Base-by-base conservation (phyloP, 2,888 invertebrate genomes). In the Blera fallax region DNA sequence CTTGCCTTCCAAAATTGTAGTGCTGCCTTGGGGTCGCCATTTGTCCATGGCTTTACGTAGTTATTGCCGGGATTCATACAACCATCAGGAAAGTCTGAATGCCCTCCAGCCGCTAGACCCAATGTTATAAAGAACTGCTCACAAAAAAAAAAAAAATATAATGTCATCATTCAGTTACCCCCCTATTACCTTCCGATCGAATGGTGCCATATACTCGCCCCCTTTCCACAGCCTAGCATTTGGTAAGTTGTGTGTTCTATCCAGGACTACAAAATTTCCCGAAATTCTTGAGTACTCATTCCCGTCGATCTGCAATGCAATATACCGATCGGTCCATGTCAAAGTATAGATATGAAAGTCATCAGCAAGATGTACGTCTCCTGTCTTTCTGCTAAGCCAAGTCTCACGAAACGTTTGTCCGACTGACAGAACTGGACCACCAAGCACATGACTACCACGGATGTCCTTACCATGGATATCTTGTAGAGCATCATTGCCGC, bases 121-220 rank as follows among this genome's bases (percentile, higher is more conserved):
- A 97, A 89, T 1, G 95, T 94, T 8, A 97, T 91, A 91, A 95
- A 96, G 93, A 96, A 97, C 96, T 96, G 91, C n/a, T n/a, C n/a
- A n/a, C n/a, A n/a, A n/a, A n/a, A n/a, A n/a, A n/a, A n/a, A n/a
- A n/a, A n/a, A n/a, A n/a, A n/a, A n/a, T n/a, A n/a, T n/a, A n/a
- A n/a, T n/a, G n/a, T n/a, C n/a, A n/a, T n/a, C n/a, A n/a, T n/a
- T n/a, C n/a, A n/a, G n/a, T n/a, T n/a, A n/a, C n/a, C n/a, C n/a
- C 11, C 2, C 3, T 11, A 37, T 62, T 24, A 95, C 96, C 93
- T 95, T 93, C 90, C 95, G 94, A 91, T 97, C 96, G 88, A 96
- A 96, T 0, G 96, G 96, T 1, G 96, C 95, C 92, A 95, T 93
- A 50, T 90, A 88, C 45, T 91, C 92, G 18, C 94, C 94, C 76